These are phyloP conservation scores for Pangasius sanitwongsei DNA, from an alignment of 2,797 vertebrate species.

Conservation along the genomic window DNA sequence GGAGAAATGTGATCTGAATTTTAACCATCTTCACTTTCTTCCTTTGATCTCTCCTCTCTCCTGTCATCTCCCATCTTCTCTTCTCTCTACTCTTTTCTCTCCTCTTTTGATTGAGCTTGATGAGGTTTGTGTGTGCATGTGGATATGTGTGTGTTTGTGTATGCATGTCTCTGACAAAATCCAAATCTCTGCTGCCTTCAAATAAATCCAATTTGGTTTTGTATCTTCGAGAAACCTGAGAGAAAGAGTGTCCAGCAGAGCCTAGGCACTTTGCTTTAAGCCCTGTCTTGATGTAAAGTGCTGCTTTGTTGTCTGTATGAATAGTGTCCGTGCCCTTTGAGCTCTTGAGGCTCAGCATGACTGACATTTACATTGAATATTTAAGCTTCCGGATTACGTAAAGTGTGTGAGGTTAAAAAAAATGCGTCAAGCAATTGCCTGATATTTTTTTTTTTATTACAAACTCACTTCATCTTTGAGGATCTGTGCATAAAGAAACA, in stretches of 20 bases:
- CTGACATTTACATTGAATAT: slow-evolving; percentile 46
- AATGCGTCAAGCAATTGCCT: neutral
- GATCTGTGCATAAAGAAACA: neutral
- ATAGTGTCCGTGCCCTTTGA: slow-evolving; percentile 26
- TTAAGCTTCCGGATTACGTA: slow-evolving; percentile 26
- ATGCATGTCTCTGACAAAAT: slow-evolving; percentile 14
- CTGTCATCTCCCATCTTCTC: neutral
- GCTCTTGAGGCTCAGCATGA: slow-evolving; percentile 36
- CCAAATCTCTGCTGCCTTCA: slow-evolving; percentile 7
- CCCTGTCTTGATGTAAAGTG: too few relatives aligned
- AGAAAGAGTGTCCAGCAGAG: neutral
- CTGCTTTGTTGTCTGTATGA: slow-evolving; percentile 27
- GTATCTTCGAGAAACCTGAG: slow-evolving; percentile 29
- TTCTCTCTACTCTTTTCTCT: neutral
- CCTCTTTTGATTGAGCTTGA: slow-evolving; percentile 40
- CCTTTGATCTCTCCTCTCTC: neutral
- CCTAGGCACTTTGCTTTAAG: neutral
- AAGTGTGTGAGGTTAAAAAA: slow-evolving; percentile 16
- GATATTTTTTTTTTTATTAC: neutral
- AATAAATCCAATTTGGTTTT: slow-evolving; percentile 46
- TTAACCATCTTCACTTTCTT: neutral
- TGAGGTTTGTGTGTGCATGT: slow-evolving; percentile 16
- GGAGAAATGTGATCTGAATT: slow-evolving; percentile 15
- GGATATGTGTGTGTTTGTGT: slow-evolving; percentile 5
- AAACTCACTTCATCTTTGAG: slow-evolving; percentile 8